Evolutionary conservation across 2,888 invertebrate genomes (phyloP).

Genomic region (Bhutanitis thaidina): DNA sequence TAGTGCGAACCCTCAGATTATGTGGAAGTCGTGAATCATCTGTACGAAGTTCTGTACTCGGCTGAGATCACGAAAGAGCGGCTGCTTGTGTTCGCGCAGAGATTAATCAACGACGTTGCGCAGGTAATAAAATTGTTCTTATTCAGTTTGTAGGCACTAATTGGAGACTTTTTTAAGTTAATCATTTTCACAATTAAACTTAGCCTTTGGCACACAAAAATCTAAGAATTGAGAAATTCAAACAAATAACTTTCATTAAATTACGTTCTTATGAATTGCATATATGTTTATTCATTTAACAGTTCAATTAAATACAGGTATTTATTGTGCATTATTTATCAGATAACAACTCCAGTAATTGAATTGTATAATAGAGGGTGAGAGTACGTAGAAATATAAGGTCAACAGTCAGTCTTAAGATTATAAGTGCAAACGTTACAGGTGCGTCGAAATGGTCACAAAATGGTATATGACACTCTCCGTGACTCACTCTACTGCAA

Average conservation of each 20-base stretch:
- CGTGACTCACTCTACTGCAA: conserved; percentile 56
- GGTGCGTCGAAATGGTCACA: conserved; percentile 80
- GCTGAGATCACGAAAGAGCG: conserved; percentile 86
- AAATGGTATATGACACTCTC: conserved; percentile 77
- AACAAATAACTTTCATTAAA: too few relatives aligned
- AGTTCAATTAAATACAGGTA: too few relatives aligned
- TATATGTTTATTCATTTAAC: too few relatives aligned
- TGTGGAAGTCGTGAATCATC: conserved; percentile 85
- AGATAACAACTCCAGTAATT: background rate
- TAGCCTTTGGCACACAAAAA: too few relatives aligned
- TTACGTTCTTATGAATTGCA: too few relatives aligned
- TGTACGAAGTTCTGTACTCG: conserved; percentile 86
- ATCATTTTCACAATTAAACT: too few relatives aligned
- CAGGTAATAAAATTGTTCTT: conserved; percentile 60
- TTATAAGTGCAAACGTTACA: conserved; percentile 27
- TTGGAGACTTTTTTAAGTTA: too few relatives aligned
- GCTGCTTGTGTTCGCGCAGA: conserved; percentile 87
- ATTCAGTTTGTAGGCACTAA: background rate
- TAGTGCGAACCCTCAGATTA: conserved; percentile 89
- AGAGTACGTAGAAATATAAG: too few relatives aligned
- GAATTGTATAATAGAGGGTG: too few relatives aligned
- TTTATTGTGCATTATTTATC: too few relatives aligned
- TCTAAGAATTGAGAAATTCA: too few relatives aligned
- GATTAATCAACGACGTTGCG: conserved; percentile 90
- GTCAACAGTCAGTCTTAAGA: too few relatives aligned